These are phyloP conservation scores for Cheilosia pagana DNA, from an alignment of 2,888 invertebrate species.

Conservation along the genomic window DNA sequence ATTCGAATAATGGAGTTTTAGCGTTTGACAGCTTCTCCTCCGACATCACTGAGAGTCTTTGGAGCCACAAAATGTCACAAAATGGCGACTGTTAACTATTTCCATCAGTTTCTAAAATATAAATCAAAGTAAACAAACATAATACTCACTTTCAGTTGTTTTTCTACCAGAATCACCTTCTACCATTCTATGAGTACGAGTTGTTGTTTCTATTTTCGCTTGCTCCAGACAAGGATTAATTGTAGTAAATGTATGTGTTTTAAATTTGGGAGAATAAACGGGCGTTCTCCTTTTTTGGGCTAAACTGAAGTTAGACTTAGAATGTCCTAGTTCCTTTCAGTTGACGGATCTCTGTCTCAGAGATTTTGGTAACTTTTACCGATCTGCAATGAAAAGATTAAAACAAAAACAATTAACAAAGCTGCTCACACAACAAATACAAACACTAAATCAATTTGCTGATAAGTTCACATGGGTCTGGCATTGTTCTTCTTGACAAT, in stretches of 20 bases:
- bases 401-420: slow-evolving; percentile 5
- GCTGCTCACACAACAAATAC: neutral
- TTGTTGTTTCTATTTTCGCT: slow-evolving; percentile 80
- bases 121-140: neutral
- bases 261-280: neutral
- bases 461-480: slow-evolving; percentile 11
- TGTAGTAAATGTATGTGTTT: slow-evolving; percentile 39
- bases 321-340: slow-evolving; percentile 41
- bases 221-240: slow-evolving; percentile 72
- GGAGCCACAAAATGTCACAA: no score
- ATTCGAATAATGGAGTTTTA: no score
- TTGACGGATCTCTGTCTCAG: slow-evolving; percentile 32
- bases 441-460: slow-evolving; percentile 6
- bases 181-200: slow-evolving; percentile 93
- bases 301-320: slow-evolving; percentile 39
- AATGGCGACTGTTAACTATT: neutral
- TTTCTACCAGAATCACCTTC: slow-evolving; percentile 93
- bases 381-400: slow-evolving; percentile 78
- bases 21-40: no score
- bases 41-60: no score
- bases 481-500: slow-evolving; percentile 19
- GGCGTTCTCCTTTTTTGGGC: slow-evolving; percentile 9
- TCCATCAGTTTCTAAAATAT: neutral
- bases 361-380: slow-evolving; percentile 75
- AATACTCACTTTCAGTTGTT: slow-evolving; percentile 89